phyloP scores from a whole-genome alignment of 2,113 vertebrate genomes.

The Lethenteron camtschaticum region DNA sequence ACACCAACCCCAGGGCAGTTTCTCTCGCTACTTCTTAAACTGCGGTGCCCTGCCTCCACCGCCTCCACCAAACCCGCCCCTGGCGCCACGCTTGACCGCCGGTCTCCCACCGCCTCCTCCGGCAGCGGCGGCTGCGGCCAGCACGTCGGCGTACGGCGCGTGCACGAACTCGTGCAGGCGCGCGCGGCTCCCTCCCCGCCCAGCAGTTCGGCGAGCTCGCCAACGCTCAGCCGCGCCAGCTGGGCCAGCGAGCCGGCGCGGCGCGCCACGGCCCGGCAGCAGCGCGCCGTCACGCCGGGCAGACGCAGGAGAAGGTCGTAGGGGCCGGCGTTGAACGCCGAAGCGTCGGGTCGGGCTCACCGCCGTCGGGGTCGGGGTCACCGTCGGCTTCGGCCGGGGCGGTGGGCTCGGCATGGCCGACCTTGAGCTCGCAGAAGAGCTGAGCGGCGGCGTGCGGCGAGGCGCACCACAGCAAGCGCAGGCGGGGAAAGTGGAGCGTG shows the following conservation, averaged over 20 bases:
- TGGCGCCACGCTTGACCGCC: no score
- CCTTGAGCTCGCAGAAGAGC: constrained; percentile 64
- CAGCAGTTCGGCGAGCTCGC: constrained; percentile 33
- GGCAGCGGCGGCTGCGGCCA: not conserved
- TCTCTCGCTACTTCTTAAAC: no score
- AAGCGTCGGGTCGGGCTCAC: constrained; percentile 39
- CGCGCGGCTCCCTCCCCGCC: constrained; percentile 35
- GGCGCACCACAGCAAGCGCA: constrained; percentile 78
- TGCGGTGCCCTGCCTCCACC: no score
- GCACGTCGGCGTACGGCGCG: constrained; percentile 15
- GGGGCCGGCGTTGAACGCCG: constrained; percentile 56
- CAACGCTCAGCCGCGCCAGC: constrained; percentile 36
- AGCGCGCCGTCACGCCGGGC: constrained; percentile 66
- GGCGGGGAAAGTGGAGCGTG: constrained; percentile 67
- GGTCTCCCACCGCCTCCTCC: no score
- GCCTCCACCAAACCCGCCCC: no score
- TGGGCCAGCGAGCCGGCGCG: constrained; percentile 45
- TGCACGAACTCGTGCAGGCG: constrained; percentile 67
- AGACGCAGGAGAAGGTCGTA: constrained; percentile 77
- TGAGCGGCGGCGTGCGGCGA: constrained; percentile 65
- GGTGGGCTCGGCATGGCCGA: constrained; percentile 37
- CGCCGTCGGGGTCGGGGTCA: constrained; percentile 23
- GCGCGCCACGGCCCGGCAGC: constrained; percentile 41
- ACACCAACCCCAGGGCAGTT: no score
- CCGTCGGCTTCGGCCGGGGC: constrained; percentile 38